Conservation (phyloP, 2,113 vertebrate genomes). For the Macquaria australasica region DNA sequence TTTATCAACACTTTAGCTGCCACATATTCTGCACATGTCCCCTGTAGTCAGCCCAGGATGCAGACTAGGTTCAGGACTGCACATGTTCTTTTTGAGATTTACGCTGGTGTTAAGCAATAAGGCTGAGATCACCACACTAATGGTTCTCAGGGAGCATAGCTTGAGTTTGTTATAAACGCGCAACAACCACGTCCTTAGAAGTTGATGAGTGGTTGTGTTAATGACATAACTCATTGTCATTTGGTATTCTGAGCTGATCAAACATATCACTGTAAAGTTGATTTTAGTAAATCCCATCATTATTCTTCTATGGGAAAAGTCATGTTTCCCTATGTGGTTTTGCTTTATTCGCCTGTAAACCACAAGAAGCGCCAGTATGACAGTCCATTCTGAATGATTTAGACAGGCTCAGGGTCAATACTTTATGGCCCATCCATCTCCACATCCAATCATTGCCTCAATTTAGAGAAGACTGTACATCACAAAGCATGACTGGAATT, state of each 20-base stretch:
- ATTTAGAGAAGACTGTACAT: constrained; percentile 53
- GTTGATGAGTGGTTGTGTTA: constrained; percentile 8
- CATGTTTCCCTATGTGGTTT: constrained; percentile 14
- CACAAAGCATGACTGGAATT: constrained; percentile 72
- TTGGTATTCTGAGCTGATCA: constrained; percentile 14
- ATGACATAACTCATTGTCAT: constrained; percentile 6
- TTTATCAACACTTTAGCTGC: constrained; percentile 54
- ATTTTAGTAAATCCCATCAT: constrained; percentile 13
- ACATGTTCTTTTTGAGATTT: constrained; percentile 41
- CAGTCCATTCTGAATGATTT: constrained; percentile 42
- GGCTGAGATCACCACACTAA: constrained; percentile 51
- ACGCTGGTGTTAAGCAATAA: constrained; percentile 46
- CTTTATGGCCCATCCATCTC: constrained; percentile 41
- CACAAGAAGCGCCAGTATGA: constrained; percentile 17
- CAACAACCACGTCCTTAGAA: constrained; percentile 13
- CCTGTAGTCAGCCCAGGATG: constrained; percentile 3
- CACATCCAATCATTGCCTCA: constrained; percentile 38
- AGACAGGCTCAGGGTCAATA: constrained; percentile 16
- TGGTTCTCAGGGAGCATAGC: constrained; percentile 33
- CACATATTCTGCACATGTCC: constrained; percentile 19
- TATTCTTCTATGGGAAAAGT: not conserved
- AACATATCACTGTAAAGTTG: not conserved
- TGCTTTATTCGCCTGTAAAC: constrained; percentile 25
- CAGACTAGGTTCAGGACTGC: constrained; percentile 7
- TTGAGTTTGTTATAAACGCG: constrained; percentile 35